Conservation (phyloP, 2,797 vertebrate genomes). For the Sebastolobus altivelis region DNA sequence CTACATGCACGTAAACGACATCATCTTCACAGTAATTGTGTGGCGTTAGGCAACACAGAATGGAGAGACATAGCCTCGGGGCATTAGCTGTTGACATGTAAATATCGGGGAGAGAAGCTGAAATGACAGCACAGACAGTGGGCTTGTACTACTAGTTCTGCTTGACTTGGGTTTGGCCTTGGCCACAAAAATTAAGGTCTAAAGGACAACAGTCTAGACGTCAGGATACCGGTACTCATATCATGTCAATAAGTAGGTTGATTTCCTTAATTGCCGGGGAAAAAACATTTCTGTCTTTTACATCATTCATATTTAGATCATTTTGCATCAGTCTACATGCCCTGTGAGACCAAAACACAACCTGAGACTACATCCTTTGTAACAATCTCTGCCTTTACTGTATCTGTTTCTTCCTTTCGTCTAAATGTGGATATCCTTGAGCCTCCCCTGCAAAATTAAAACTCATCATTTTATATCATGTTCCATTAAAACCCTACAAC, state of each 20-base stretch:
- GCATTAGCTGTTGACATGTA: constrained; percentile 75
- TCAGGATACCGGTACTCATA: constrained; percentile 66
- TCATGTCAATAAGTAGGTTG: constrained; percentile 69
- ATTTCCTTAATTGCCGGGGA: constrained; percentile 75
- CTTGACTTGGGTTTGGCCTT: constrained; percentile 66
- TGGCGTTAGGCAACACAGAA: constrained; percentile 64
- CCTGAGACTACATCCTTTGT: constrained; percentile 20
- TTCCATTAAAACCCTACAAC: background rate
- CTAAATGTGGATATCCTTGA: background rate
- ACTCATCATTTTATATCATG: background rate
- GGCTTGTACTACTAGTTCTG: constrained; percentile 51
- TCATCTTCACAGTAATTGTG: constrained; percentile 76
- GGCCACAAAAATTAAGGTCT: constrained; percentile 67
- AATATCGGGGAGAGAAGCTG: constrained; percentile 69
- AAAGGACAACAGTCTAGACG: constrained; percentile 66
- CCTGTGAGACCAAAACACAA: constrained; percentile 25
- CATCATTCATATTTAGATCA: constrained; percentile 54
- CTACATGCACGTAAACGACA: constrained; percentile 68
- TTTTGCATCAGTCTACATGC: constrained; percentile 37
- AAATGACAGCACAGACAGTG: constrained; percentile 79
- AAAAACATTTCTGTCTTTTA: constrained; percentile 61
- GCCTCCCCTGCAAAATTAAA: background rate
- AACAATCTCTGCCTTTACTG: constrained; percentile 5
- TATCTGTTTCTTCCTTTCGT: background rate
- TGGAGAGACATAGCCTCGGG: constrained; percentile 73